phyloP scores from a whole-genome alignment of 2,113 vertebrate genomes.

The Cheilinus undulatus region DNA sequence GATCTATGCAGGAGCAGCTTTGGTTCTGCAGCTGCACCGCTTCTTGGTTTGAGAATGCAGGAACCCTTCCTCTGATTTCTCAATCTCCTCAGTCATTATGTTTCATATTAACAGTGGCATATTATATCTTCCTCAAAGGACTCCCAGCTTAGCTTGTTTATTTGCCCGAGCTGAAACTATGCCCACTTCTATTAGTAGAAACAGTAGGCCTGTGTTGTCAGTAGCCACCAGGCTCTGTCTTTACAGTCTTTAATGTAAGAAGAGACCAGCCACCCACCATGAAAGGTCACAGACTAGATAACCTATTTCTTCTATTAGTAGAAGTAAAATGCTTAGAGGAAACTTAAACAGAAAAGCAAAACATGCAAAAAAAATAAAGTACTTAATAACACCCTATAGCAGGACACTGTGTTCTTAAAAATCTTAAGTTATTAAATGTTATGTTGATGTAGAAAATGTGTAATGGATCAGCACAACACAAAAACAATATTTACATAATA shows the following conservation, averaged over 20 bases:
- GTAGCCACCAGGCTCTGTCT: constrained; percentile 46
- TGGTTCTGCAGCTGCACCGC: constrained; percentile 48
- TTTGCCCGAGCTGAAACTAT: constrained; percentile 67
- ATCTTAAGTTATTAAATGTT: neutral
- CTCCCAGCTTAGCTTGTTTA: constrained; percentile 48
- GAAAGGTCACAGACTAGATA: constrained; percentile 44
- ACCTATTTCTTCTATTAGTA: constrained; percentile 26
- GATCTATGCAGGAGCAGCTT: constrained; percentile 71
- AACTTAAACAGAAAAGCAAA: constrained; percentile 9
- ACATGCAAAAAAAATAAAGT: constrained; percentile 8
- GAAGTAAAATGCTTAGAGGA: constrained; percentile 31
- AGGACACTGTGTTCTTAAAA: neutral
- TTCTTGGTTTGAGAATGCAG: constrained; percentile 52
- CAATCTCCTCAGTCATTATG: constrained; percentile 51
- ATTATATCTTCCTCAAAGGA: constrained; percentile 56
- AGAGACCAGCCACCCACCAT: constrained; percentile 33
- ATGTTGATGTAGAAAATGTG: neutral
- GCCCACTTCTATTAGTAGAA: constrained; percentile 71
- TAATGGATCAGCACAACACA: neutral
- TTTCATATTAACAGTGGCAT: constrained; percentile 65
- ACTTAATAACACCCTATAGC: neutral
- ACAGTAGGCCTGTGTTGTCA: constrained; percentile 68
- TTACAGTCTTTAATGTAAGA: constrained; percentile 29
- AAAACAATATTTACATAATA: constrained; percentile 4
- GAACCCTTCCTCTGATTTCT: constrained; percentile 43